Evolutionary conservation across 2,888 invertebrate genomes (phyloP), one percentile per base, ranked within the genome.

Genomic region (Cephus rjabovi): DNA sequence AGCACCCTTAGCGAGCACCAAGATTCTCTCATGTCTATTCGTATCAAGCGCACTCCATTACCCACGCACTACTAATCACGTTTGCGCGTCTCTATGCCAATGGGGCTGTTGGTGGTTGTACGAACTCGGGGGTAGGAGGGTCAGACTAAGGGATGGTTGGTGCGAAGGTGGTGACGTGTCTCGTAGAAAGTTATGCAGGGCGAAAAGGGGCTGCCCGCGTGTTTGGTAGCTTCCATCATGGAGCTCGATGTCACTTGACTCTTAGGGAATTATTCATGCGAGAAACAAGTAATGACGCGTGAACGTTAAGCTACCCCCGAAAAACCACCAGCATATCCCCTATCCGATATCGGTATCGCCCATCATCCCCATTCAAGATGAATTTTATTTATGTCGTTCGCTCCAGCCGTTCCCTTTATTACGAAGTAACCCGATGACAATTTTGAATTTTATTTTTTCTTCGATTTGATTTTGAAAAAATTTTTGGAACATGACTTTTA

Each of bases 1-100:
- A 75, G 75, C 75, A 75, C 77, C 75, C 34, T 31, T 30, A 74
- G 69, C 73, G 33, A 69, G 56, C 69, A 70, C 71, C 77, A 74
- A 77, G 74, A 40, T 71, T 71, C 71, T 31, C 69, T 56, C 70
- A 37, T 70, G 77, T 77, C 77, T 77, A 75, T 77, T 71, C 77
- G 77, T 77, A 77, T 77, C 77, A 75, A 75, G 75, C 77, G 77
- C 77, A 75, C 77, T 77, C 77, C 77, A 77, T 77, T 77, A 77
- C 75, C 77, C 77, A 75, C 77, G 70, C 77, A 69, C 75, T 70
- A 77, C 77, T 77, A 77, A 77, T 77, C 77, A 77, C 77, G 69
- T 77, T 77, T 75, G 75, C 40, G 77, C 75, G 75, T 71, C 30
- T 75, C 34, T 77, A 31, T 71, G 71, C 71, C 34, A 34, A 34